Conservation (phyloP, 2,113 vertebrate genomes). For the Gasterosteus nipponicus region DNA sequence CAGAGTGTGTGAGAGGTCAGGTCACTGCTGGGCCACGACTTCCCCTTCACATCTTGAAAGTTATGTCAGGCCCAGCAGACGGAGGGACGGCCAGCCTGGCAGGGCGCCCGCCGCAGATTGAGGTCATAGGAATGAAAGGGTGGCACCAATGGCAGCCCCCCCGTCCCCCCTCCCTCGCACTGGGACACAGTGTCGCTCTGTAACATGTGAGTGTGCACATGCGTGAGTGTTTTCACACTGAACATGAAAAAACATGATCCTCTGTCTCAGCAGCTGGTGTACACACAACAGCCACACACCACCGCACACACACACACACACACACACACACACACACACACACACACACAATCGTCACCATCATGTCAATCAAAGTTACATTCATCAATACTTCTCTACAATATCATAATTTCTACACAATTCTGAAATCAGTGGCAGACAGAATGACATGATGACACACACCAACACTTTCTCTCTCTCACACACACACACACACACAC, state of each 20-base stretch:
- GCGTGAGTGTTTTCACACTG: slow-evolving; percentile 24
- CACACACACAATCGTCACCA: neutral
- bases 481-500: slow-evolving; percentile 44
- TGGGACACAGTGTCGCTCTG: slow-evolving; percentile 22
- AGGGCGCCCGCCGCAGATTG: slow-evolving; percentile 55
- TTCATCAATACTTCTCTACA: neutral
- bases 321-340: neutral
- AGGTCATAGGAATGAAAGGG: slow-evolving; percentile 69
- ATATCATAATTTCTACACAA: neutral
- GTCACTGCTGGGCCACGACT: slow-evolving; percentile 23
- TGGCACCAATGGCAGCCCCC: slow-evolving; percentile 32
- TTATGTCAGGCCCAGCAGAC: slow-evolving; percentile 35
- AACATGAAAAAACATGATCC: slow-evolving; percentile 17
- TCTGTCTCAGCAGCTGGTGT: slow-evolving; percentile 28
- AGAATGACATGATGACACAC: slow-evolving; percentile 13
- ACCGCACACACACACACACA: neutral
- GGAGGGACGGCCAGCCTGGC: slow-evolving; percentile 42
- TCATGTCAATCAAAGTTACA: neutral
- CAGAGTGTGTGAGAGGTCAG: slow-evolving; percentile 28
- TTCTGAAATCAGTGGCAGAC: neutral
- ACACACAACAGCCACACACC: neutral
- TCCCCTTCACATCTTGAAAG: slow-evolving; percentile 47
- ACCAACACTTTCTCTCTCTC: slow-evolving; percentile 8
- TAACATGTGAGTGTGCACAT: slow-evolving; percentile 4
- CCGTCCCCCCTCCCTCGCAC: slow-evolving; percentile 1